Conservation (phyloP, 2,797 vertebrate genomes). For the Oceanodroma leucorhoa region DNA sequence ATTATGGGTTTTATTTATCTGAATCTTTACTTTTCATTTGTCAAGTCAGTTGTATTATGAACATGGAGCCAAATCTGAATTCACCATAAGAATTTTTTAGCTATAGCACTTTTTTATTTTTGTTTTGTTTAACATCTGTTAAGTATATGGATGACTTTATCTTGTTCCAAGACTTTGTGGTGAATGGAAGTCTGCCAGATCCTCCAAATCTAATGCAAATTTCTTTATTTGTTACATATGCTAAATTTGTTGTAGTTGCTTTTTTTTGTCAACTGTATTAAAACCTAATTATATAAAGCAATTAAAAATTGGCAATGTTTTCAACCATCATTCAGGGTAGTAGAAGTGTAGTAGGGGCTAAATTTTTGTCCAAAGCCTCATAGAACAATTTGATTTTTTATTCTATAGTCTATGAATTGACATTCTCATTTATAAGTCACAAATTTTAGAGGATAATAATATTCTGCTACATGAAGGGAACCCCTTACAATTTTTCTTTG, state of each 20-base stretch:
- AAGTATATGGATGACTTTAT: slow-evolving; percentile 73
- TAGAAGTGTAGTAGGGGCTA: background rate
- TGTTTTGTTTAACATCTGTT: slow-evolving; percentile 72
- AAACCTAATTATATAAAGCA: slow-evolving; percentile 9
- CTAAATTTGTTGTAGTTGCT: slow-evolving; percentile 48
- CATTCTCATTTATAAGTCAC: background rate
- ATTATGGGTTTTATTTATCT: slow-evolving; percentile 42
- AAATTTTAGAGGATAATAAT: background rate
- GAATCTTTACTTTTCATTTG: slow-evolving; percentile 50
- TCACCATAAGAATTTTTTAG: slow-evolving; percentile 59
- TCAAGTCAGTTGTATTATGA: slow-evolving; percentile 66
- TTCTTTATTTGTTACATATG: slow-evolving; percentile 60
- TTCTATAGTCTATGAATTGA: background rate
- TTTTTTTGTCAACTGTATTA: slow-evolving; percentile 20
- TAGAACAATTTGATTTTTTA: background rate
- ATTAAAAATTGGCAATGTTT: background rate
- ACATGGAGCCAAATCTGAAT: slow-evolving; percentile 59
- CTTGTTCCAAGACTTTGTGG: slow-evolving; percentile 72
- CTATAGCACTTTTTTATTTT: slow-evolving; percentile 53
- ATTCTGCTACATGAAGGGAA: background rate
- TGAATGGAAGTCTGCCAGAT: slow-evolving; percentile 65
- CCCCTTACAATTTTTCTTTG: background rate
- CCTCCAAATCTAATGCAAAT: slow-evolving; percentile 49
- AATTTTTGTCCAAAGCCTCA: background rate
- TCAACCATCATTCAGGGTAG: background rate